Conservation (phyloP, 2,797 vertebrate species). For the Pelodytes ibericus region DNA sequence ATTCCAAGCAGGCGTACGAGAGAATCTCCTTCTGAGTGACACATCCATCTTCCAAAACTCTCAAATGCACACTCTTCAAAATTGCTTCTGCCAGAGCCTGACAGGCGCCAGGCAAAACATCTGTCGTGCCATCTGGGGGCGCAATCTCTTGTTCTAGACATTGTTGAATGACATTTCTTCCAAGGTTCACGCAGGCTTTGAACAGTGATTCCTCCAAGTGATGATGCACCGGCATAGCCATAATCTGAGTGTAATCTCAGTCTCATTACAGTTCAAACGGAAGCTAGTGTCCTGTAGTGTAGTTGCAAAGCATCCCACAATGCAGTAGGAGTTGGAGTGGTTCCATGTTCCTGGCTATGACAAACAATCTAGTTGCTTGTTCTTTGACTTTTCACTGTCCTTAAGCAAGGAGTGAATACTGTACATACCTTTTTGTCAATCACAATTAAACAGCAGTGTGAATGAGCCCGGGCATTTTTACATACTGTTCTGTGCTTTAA, state of each 20-base stretch:
- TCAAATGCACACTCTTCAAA: conserved; percentile 23
- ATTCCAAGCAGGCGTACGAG: conserved; percentile 30
- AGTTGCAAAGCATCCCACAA: conserved; percentile 34
- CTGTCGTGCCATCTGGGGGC: conserved; percentile 32
- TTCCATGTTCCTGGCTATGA: conserved; percentile 40
- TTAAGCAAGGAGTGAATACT: conserved; percentile 25
- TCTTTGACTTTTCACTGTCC: conserved; percentile 13
- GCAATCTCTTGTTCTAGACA: conserved; percentile 31
- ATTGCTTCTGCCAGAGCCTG: conserved; percentile 43
- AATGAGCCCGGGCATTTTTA: background rate
- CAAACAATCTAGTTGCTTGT: conserved; percentile 47
- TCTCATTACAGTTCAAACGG: conserved; percentile 8
- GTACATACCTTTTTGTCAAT: conserved; percentile 1
- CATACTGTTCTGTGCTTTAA: conserved; percentile 4
- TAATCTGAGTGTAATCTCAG: background rate
- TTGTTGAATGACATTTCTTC: conserved; percentile 44
- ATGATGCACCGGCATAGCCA: conserved; percentile 17
- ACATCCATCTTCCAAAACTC: conserved; percentile 33
- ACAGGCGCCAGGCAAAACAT: conserved; percentile 38
- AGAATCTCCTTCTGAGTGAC: conserved; percentile 47
- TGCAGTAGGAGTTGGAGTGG: conserved; percentile 13
- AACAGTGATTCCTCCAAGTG: conserved; percentile 43
- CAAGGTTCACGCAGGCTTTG: conserved; percentile 34
- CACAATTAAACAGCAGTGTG: background rate
- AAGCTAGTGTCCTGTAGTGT: conserved; percentile 11